phyloP scores from a whole-genome alignment of 2,888 invertebrate genomes.

The Oeneis ivallda region DNA sequence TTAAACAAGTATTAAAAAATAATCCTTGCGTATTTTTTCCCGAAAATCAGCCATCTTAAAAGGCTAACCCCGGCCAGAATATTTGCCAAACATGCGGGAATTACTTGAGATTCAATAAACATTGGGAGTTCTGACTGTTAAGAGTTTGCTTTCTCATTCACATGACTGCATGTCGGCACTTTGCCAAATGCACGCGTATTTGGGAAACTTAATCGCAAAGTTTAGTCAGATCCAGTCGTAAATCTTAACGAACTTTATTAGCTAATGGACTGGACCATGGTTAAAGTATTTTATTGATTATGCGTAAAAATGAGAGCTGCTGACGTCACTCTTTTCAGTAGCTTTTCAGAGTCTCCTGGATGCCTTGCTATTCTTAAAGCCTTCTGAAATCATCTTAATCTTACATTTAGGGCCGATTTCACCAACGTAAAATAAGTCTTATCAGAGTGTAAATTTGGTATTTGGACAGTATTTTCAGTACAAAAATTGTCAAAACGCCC shows the following conservation, averaged over 20 bases:
- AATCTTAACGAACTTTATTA: conserved; percentile 11
- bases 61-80: background rate
- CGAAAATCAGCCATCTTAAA: conserved; percentile 14
- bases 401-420: no score
- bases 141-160: conserved; percentile 25
- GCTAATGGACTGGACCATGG: background rate
- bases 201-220: conserved; percentile 49
- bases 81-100: conserved; percentile 20
- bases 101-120: conserved; percentile 26
- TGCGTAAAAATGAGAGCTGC: no score
- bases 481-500: no score
- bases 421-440: no score
- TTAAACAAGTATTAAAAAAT: background rate
- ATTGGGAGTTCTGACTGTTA: conserved; percentile 23
- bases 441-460: no score
- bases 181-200: conserved; percentile 49
- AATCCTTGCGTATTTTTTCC: background rate
- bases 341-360: no score
- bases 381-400: no score
- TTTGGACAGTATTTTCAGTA: no score
- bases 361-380: no score
- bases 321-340: no score
- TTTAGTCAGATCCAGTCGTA: conserved; percentile 26
- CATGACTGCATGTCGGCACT: conserved; percentile 42
- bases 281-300: no score